A percentile compares a stretch with the other conserved stretches of the same genome.
These are phyloP conservation scores for Eriosoma lanigerum DNA, from an alignment of 1,140 invertebrate species.

Conservation along the genomic window DNA sequence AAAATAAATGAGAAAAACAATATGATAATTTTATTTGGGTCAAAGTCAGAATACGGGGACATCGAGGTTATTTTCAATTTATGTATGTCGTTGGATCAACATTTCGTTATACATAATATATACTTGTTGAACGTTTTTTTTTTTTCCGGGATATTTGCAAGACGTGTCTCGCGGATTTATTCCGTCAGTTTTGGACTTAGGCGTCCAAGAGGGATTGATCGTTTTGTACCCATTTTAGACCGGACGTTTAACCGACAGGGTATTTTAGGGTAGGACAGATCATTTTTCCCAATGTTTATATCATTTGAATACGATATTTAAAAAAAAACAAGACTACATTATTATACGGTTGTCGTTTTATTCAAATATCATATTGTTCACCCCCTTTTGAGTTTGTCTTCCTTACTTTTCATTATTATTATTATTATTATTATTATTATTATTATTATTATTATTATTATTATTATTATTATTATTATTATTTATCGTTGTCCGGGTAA, in stretches of 20 bases:
- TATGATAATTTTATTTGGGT: no score
- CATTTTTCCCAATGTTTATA: background rate
- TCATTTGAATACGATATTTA: background rate
- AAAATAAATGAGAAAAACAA: no score
- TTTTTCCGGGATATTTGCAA: background rate
- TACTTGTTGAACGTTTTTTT: slow-evolving; percentile 27
- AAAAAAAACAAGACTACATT: background rate
- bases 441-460: no score
- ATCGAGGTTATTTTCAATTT: background rate
- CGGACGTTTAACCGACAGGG: slow-evolving; percentile 7
- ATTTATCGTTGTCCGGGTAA: background rate
- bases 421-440: background rate
- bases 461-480: background rate
- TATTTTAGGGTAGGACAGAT: background rate
- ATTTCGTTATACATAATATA: background rate
- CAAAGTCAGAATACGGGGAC: background rate
- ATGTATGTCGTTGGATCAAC: background rate
- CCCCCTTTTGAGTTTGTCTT: background rate
- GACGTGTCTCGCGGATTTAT: slow-evolving; percentile 10
- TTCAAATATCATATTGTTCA: background rate
- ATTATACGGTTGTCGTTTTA: background rate
- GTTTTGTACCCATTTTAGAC: slow-evolving; percentile 14
- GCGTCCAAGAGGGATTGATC: background rate
- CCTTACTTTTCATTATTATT: background rate
- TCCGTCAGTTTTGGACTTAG: slow-evolving; percentile 21